These are phyloP conservation scores for Ectobius pallidus DNA, from an alignment of 2,888 invertebrate genomes.

Conservation along the genomic window DNA sequence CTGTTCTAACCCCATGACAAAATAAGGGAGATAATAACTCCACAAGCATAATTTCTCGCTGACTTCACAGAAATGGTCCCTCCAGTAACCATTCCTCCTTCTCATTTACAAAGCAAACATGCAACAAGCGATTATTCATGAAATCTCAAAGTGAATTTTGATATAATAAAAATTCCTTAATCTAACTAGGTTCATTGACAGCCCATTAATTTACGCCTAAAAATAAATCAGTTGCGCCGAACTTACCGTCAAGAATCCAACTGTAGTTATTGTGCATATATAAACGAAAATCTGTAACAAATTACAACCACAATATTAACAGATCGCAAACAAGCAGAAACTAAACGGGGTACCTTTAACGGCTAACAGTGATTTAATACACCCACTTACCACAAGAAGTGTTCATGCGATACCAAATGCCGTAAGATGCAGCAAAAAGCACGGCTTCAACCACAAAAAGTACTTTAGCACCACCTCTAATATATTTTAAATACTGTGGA, in stretches of 20 bases:
- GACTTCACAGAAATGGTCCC: no score
- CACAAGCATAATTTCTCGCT: no score
- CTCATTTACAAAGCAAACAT: no score
- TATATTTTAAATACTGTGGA: constrained; percentile 59
- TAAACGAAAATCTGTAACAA: constrained; percentile 69
- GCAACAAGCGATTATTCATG: no score
- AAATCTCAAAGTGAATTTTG: no score
- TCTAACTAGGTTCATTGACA: no score
- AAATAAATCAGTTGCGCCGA: no score
- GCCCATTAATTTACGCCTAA: no score
- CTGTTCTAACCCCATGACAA: no score
- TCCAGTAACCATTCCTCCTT: no score
- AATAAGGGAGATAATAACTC: no score
- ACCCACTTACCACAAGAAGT: constrained; percentile 67
- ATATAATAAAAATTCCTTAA: no score
- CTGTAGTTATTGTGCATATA: constrained; percentile 71
- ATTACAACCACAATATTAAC: background rate
- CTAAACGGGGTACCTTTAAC: background rate
- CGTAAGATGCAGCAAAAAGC: constrained; percentile 65
- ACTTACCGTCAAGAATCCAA: constrained; percentile 61
- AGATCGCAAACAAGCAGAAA: background rate
- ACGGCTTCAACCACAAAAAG: constrained; percentile 65
- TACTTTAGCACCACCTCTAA: constrained; percentile 61
- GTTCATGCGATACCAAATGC: constrained; percentile 71
- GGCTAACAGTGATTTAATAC: background rate